Percentiles rank a stretch among this genome's conserved stretches.
These are phyloP conservation scores for Tiliacea aurago DNA, from an alignment of 2,888 invertebrate species.

Conservation along the genomic window DNA sequence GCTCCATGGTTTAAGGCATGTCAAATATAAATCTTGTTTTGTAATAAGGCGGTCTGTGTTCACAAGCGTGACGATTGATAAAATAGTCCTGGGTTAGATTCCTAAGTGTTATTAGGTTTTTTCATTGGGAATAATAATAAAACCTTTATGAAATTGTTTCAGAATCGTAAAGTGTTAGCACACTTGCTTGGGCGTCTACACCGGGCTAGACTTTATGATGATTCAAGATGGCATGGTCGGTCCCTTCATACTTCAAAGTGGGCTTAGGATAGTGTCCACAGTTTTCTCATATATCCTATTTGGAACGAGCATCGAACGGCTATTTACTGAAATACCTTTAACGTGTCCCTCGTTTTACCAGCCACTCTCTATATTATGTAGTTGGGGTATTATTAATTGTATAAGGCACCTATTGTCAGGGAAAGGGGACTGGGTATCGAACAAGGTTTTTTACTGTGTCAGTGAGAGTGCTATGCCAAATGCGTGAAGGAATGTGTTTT, in stretches of 20 bases:
- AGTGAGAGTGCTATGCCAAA: background rate
- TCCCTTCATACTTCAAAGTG: background rate
- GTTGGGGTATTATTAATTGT: constrained; percentile 24
- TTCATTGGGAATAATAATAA: background rate
- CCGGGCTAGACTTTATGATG: background rate
- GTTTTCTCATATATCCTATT: background rate
- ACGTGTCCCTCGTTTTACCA: background rate
- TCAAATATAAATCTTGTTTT: too few species aligned
- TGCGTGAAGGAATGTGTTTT: too few species aligned
- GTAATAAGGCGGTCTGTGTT: too few species aligned
- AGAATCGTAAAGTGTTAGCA: too few species aligned
- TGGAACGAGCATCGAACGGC: background rate
- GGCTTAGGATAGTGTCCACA: background rate
- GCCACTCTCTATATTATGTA: too few species aligned
- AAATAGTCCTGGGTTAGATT: too few species aligned
- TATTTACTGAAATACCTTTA: background rate
- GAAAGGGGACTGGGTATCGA: background rate
- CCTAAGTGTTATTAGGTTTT: background rate
- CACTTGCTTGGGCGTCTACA: background rate
- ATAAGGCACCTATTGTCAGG: background rate
- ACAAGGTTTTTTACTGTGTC: background rate
- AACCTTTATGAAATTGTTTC: background rate
- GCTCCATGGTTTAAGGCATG: too few species aligned
- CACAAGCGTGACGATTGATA: too few species aligned
- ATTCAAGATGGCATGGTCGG: background rate